These are phyloP conservation scores for Anabas testudineus DNA, from an alignment of 2,797 vertebrate genomes.

Conservation along the genomic window DNA sequence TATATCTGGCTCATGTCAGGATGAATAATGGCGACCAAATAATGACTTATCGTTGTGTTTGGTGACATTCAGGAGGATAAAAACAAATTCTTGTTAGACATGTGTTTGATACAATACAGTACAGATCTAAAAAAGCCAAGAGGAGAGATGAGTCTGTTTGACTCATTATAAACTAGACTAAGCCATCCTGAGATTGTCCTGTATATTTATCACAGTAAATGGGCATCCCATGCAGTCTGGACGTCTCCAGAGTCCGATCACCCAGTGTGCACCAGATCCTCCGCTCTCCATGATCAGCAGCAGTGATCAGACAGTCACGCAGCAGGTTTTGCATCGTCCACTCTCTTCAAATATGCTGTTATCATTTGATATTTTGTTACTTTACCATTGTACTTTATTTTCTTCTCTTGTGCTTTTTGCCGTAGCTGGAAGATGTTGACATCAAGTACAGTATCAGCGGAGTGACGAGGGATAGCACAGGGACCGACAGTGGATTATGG, in stretches of 20 bases:
- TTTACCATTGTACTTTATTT: neutral
- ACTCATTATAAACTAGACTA: conserved; percentile 20
- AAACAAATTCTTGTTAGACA: conserved; percentile 33
- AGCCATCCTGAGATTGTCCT: conserved; percentile 14
- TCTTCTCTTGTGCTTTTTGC: neutral
- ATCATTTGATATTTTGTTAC: neutral
- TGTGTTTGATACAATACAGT: conserved; percentile 18
- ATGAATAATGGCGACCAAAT: conserved; percentile 33
- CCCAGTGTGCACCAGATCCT: conserved; percentile 17
- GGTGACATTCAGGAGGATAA: neutral
- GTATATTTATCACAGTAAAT: conserved; percentile 50
- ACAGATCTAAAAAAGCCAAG: neutral
- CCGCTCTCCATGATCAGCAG: conserved; percentile 33
- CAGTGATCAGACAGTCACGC: conserved; percentile 16
- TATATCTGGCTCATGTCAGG: conserved; percentile 20
- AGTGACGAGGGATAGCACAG: conserved; percentile 72
- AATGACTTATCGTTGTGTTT: conserved; percentile 5
- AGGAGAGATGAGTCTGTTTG: conserved; percentile 4
- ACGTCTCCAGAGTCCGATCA: conserved; percentile 28
- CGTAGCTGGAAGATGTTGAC: conserved; percentile 79
- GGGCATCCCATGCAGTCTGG: conserved; percentile 19
- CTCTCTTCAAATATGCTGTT: neutral
- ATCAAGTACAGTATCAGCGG: conserved; percentile 68
- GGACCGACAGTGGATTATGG: conserved; percentile 72
- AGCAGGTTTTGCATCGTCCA: conserved; percentile 49